Percentiles rank a stretch among this genome's conserved stretches.
Conservation (phyloP, 2,113 vertebrate genomes). For the Pyxicephalus adspersus region DNA sequence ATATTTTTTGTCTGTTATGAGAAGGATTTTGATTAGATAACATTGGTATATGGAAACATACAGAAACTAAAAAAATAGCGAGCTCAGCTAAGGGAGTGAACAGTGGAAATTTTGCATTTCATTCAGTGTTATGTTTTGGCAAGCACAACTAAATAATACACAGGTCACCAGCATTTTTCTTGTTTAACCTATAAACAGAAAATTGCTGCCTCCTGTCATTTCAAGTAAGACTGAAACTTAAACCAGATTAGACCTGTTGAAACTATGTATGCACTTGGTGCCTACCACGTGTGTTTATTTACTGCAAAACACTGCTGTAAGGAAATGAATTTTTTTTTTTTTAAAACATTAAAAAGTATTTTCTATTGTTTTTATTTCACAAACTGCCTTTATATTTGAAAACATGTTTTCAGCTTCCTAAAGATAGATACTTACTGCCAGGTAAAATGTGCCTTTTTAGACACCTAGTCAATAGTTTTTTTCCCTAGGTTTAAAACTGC, state of each 20-base stretch:
- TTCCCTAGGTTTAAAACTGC: too few relatives aligned
- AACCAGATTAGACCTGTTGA: slow-evolving; percentile 76
- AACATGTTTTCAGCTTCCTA: too few relatives aligned
- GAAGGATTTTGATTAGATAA: too few relatives aligned
- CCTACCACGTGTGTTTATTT: slow-evolving; percentile 69
- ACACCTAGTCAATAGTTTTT: too few relatives aligned
- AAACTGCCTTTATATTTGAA: too few relatives aligned
- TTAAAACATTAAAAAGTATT: slow-evolving; percentile 59
- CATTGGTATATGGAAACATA: too few relatives aligned
- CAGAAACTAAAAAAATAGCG: background rate
- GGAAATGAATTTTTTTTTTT: slow-evolving; percentile 61
- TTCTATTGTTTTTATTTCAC: too few relatives aligned
- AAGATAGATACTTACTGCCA: too few relatives aligned
- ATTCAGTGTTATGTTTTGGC: slow-evolving; percentile 72
- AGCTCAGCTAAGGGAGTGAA: slow-evolving; percentile 54
- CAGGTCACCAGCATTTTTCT: slow-evolving; percentile 64
- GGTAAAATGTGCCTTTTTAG: too few relatives aligned
- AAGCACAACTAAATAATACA: slow-evolving; percentile 60
- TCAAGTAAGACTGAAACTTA: slow-evolving; percentile 68
- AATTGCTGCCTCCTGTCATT: slow-evolving; percentile 69
- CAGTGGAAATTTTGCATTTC: slow-evolving; percentile 60
- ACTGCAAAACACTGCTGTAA: slow-evolving; percentile 71
- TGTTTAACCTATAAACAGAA: slow-evolving; percentile 81
- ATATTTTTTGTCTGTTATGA: too few relatives aligned
- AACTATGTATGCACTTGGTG: slow-evolving; percentile 71